These are phyloP conservation scores for Sylvietta virens DNA, from an alignment of 2,113 vertebrate genomes.

Conservation along the genomic window DNA sequence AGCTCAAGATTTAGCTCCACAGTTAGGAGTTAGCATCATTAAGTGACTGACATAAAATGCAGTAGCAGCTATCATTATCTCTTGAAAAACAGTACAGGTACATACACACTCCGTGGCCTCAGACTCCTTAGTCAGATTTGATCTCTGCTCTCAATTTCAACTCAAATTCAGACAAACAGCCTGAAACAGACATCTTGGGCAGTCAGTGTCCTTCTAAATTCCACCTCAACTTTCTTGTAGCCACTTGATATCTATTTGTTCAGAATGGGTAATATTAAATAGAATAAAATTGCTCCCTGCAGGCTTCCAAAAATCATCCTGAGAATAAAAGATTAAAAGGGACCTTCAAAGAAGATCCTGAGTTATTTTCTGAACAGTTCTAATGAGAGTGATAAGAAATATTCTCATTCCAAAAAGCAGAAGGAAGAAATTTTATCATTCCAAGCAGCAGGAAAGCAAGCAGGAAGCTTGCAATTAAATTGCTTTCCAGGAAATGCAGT, in stretches of 20 bases:
- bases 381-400: background rate
- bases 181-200: background rate
- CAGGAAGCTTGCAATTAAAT: background rate
- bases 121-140: background rate
- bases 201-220: background rate
- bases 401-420: background rate
- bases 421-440: background rate
- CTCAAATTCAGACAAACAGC: background rate
- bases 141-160: background rate
- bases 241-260: background rate
- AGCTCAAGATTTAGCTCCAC: background rate
- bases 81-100: background rate
- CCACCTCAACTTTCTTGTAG: background rate
- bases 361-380: background rate
- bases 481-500: background rate
- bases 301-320: background rate
- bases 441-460: background rate
- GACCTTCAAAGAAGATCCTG: background rate
- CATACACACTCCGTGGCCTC: background rate
- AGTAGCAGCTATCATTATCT: background rate
- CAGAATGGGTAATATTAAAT: background rate
- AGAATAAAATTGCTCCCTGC: background rate
- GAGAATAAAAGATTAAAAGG: background rate
- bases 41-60: background rate
- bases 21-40: background rate